phyloP scores from a whole-genome alignment of 2,888 invertebrate species.

The Microctonus brassicae region DNA sequence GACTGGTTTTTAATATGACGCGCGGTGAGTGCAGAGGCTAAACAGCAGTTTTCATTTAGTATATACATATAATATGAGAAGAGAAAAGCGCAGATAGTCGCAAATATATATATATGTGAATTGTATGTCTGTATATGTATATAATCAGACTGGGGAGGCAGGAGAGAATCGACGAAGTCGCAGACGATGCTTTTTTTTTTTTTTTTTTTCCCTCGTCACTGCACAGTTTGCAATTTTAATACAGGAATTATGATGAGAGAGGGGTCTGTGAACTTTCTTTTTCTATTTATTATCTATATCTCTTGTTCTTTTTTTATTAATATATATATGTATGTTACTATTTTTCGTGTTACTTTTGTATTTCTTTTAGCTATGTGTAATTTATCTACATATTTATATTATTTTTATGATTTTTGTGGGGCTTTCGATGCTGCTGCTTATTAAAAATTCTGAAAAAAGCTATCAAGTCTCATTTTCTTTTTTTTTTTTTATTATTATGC shows the following conservation, averaged over 20 bases:
- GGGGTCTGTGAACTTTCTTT: slow-evolving; percentile 40
- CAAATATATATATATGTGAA: background rate
- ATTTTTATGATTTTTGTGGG: slow-evolving; percentile 49
- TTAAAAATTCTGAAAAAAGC: slow-evolving; percentile 57
- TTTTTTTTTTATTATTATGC: background rate
- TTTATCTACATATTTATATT: slow-evolving; percentile 44
- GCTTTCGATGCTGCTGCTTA: slow-evolving; percentile 53
- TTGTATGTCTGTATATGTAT: background rate
- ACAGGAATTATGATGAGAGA: slow-evolving; percentile 53
- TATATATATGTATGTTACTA: background rate
- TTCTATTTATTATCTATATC: slow-evolving; percentile 19
- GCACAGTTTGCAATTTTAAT: slow-evolving; percentile 63
- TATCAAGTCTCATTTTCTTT: slow-evolving; percentile 35
- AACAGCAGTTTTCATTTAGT: slow-evolving; percentile 57
- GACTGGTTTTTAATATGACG: slow-evolving; percentile 58
- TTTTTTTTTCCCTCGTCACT: slow-evolving; percentile 16
- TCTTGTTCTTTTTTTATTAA: slow-evolving; percentile 18
- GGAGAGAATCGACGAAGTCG: slow-evolving; percentile 34
- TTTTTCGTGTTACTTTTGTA: slow-evolving; percentile 7
- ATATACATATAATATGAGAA: background rate
- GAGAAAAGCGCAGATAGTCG: background rate
- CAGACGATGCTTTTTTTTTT: slow-evolving; percentile 32
- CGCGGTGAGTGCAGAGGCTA: slow-evolving; percentile 46
- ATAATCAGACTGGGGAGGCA: slow-evolving; percentile 16
- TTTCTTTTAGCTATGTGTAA: slow-evolving; percentile 12